These are phyloP conservation scores for Polypterus senegalus DNA, from an alignment of 2,113 vertebrate species.

Conservation along the genomic window DNA sequence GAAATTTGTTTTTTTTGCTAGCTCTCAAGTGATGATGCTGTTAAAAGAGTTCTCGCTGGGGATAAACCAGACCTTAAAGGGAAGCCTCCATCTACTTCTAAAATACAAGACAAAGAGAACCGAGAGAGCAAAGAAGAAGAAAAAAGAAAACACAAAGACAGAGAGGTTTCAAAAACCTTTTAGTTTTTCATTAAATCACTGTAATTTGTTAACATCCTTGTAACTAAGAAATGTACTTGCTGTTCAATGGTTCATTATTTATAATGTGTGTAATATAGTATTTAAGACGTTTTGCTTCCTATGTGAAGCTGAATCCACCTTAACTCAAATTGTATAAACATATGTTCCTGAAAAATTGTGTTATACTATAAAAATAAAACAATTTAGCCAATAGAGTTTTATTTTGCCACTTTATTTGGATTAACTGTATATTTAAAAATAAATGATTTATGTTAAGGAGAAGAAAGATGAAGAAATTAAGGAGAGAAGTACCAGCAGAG, in stretches of 20 bases:
- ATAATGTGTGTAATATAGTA: too few species aligned
- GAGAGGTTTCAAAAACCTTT: slow-evolving; percentile 43
- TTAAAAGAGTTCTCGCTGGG: slow-evolving; percentile 70
- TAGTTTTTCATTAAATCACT: too few species aligned
- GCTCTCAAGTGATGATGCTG: slow-evolving; percentile 83
- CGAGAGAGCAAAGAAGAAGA: slow-evolving; percentile 41
- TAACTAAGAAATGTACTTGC: too few species aligned
- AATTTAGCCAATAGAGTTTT: too few species aligned
- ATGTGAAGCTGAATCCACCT: too few species aligned
- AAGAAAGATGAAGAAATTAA: slow-evolving; percentile 47
- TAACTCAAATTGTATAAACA: too few species aligned
- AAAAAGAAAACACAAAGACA: slow-evolving; percentile 32
- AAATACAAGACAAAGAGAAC: slow-evolving; percentile 60
- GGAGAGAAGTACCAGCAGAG: slow-evolving; percentile 53
- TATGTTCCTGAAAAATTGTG: too few species aligned
- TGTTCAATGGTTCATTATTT: too few species aligned
- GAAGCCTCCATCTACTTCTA: slow-evolving; percentile 44
- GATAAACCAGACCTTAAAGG: slow-evolving; percentile 61
- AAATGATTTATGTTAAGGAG: slow-evolving; percentile 40
- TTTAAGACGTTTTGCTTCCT: too few species aligned
- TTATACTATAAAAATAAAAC: background rate
- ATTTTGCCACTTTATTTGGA: too few species aligned
- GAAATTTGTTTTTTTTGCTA: slow-evolving; percentile 22
- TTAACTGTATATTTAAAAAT: slow-evolving; percentile 1
- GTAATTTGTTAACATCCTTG: too few species aligned